A percentile compares a stretch with the other conserved stretches of the same genome.
Evolutionary conservation across 1,140 invertebrate genomes (phyloP).

Genomic region (Macrocentrus cingulum): DNA sequence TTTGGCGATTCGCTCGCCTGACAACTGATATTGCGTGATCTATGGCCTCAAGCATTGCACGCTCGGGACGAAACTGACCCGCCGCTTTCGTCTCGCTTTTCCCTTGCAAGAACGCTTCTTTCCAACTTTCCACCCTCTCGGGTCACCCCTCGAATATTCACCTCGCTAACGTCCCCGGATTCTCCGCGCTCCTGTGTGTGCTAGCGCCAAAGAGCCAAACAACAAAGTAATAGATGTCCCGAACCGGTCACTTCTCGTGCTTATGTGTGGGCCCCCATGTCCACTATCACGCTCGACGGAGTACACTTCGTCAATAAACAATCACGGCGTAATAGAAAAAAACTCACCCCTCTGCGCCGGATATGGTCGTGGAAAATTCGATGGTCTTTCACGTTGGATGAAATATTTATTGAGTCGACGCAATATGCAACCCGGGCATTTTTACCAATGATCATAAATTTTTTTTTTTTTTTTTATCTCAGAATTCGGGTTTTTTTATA

Average conservation of each 20-base stretch:
- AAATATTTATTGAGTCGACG: constrained; percentile 49
- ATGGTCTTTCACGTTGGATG: constrained; percentile 30
- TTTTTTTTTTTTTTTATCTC: too few species aligned
- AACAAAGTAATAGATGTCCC: constrained; percentile 60
- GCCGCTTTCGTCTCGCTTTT: constrained; percentile 24
- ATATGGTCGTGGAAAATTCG: constrained; percentile 14
- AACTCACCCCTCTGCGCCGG: constrained; percentile 19
- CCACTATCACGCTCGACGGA: constrained; percentile 34
- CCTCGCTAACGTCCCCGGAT: neutral
- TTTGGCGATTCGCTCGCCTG: constrained; percentile 48
- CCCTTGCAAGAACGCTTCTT: constrained; percentile 19
- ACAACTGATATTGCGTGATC: constrained; percentile 61
- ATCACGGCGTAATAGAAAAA: constrained; percentile 56
- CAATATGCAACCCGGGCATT: constrained; percentile 42
- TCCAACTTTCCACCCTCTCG: constrained; percentile 17
- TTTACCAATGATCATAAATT: too few species aligned
- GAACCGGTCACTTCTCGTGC: constrained; percentile 33
- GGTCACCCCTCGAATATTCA: constrained; percentile 11
- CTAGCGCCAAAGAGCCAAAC: constrained; percentile 34
- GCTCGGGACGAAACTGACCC: constrained; percentile 53
- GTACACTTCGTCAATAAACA: constrained; percentile 61
- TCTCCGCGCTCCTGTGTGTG: constrained; percentile 14
- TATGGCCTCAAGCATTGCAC: constrained; percentile 56
- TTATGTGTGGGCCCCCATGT: constrained; percentile 18
- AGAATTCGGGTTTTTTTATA: too few species aligned